phyloP scores from a whole-genome alignment of 2,888 invertebrate genomes.

The Brenthis ino region DNA sequence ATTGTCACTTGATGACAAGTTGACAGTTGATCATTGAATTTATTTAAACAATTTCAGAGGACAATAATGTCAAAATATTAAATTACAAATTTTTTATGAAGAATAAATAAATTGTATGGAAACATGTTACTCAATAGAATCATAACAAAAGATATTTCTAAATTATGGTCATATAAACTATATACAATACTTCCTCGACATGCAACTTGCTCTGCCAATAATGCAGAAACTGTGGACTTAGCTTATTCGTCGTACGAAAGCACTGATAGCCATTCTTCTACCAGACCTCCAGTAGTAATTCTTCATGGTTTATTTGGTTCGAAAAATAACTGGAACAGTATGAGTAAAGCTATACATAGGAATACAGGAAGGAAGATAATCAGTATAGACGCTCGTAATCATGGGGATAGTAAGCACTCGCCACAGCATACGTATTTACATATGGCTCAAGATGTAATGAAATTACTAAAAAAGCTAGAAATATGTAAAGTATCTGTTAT shows the following conservation, averaged over 20 bases:
- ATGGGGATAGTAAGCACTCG: conserved; percentile 95
- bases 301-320: conserved; percentile 96
- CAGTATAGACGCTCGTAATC: conserved; percentile 95
- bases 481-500: conserved; percentile 86
- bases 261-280: conserved; percentile 53
- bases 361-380: conserved; percentile 88
- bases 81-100: conserved; percentile 20
- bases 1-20: no score
- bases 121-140: conserved; percentile 31
- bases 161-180: conserved; percentile 43
- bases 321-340: conserved; percentile 95
- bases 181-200: conserved; percentile 45
- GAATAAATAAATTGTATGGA: conserved; percentile 4
- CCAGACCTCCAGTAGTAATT: conserved; percentile 87
- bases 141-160: conserved; percentile 19
- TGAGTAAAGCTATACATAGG: conserved; percentile 89
- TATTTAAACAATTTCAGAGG: neutral
- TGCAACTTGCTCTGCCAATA: conserved; percentile 53
- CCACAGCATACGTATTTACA: conserved; percentile 87
- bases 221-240: conserved; percentile 83
- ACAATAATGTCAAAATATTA: conserved; percentile 3
- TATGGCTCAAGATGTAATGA: conserved; percentile 85
- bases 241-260: conserved; percentile 86
- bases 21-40: no score
- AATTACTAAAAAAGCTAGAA: conserved; percentile 84